Conservation (phyloP, 2,113 vertebrate genomes). For the Platysternon megacephalum region DNA sequence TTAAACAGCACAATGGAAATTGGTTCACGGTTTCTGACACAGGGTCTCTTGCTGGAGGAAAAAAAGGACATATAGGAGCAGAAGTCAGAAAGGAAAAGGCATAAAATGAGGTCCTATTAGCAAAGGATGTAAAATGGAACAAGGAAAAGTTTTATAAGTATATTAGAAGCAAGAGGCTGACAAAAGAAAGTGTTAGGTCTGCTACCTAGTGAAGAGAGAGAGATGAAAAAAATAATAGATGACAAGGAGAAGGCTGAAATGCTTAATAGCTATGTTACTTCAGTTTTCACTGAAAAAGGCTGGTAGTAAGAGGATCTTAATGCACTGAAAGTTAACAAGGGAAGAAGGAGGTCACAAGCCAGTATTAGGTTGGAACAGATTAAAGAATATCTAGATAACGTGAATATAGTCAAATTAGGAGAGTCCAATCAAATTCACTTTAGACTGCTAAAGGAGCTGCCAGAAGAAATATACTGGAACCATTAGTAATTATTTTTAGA, state of each 20-base stretch:
- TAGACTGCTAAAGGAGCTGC: background rate
- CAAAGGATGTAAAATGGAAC: conserved; percentile 44
- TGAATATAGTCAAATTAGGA: conserved; percentile 9
- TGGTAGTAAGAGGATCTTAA: background rate
- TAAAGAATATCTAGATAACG: background rate
- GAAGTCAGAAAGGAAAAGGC: conserved; percentile 42
- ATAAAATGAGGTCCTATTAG: conserved; percentile 34
- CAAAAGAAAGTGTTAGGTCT: conserved; percentile 45
- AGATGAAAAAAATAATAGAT: background rate
- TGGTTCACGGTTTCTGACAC: conserved; percentile 39
- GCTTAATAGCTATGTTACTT: conserved; percentile 5
- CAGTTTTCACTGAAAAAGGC: background rate
- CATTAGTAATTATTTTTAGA: background rate
- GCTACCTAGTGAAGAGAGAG: background rate
- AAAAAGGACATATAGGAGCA: conserved; percentile 17
- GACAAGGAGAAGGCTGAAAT: background rate
- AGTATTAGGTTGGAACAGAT: background rate
- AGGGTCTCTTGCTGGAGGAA: conserved; percentile 6
- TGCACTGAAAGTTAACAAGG: background rate
- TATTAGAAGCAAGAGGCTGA: background rate
- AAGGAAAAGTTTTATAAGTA: conserved; percentile 4
- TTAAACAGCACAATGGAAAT: conserved; percentile 61
- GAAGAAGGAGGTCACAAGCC: background rate
- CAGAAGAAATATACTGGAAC: background rate
- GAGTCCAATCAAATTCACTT: background rate